A percentile compares a stretch with the other conserved stretches of the same genome.
Evolutionary conservation across 2,113 vertebrate species (phyloP).

Genomic region (Ptilonorhynchus violaceus): DNA sequence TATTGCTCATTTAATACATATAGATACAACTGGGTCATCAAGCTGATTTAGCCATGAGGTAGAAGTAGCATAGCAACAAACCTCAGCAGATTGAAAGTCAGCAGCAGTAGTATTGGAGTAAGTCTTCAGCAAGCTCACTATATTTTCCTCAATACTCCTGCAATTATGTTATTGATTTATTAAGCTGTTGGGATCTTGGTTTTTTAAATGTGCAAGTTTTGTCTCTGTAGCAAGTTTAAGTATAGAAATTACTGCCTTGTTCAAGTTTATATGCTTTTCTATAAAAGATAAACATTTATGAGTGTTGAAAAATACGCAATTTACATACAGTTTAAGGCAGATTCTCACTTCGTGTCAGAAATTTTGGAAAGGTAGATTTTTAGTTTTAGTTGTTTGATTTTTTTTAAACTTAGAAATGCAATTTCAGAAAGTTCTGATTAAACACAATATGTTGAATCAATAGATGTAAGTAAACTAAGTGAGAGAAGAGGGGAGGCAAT

Average conservation of each 20-base stretch:
- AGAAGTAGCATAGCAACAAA: constrained; percentile 47
- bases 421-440: neutral
- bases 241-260: neutral
- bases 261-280: neutral
- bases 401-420: neutral
- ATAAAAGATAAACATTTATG: neutral
- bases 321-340: neutral
- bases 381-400: neutral
- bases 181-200: neutral
- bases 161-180: neutral
- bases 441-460: neutral
- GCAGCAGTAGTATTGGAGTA: neutral
- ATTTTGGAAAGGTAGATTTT: neutral
- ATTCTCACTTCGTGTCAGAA: neutral
- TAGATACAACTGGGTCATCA: constrained; percentile 68
- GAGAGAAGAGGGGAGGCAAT: neutral
- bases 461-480: neutral
- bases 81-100: constrained; percentile 37
- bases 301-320: neutral
- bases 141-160: neutral
- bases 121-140: neutral
- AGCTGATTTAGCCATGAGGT: constrained; percentile 55
- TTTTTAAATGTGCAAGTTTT: neutral
- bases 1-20: constrained; percentile 59
- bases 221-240: neutral